Base-by-base conservation (phyloP, 1,140 invertebrate genomes). In the Hyles euphorbiae region DNA sequence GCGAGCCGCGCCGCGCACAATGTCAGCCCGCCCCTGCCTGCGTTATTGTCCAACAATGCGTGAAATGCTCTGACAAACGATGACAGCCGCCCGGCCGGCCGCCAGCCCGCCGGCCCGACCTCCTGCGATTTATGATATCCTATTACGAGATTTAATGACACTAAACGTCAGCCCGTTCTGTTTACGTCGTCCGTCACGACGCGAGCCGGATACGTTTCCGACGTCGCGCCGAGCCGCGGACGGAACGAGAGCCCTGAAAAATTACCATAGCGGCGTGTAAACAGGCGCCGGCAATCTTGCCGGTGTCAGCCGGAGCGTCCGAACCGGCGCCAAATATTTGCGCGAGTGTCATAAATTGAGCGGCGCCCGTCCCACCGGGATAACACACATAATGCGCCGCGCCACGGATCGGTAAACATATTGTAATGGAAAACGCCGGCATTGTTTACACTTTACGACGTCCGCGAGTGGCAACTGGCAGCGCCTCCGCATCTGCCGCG, bases 341-440 rank as follows among this genome's bases (percentile, higher is more conserved):
- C 83, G 61, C 60, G 76, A 74, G 79, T 72, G 76, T 86, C 86
- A 88, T 88, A 87, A 88, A 88, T 88, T 83, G 75, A 78, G 69
- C 72, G 73, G 76, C 74, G 76, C 79, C 77, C 68, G 65, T 77
- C 77, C 74, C 70, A 78, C 81, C 82, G 75, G 83, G 83, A 81
- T 83, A 86, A 88, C 86, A 88, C 78, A 86, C 86, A 88, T 88
- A 88, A 88, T 87, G 78, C 85, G 77, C 71, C 74, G 78, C 76
- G 70, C 78, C 73, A 79, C 79, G 82, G 82, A 86, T 88, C 80
- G 81, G 84, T 81, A 88, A 88, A 88, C 86, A 88, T 86, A 88
- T 87, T 88, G 84, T 88, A 88, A 88, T 88, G 83, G 86, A 86
- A 88, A 88, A 88, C 81, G 83, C 76, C 78, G 78, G 81, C 78